A percentile compares a stretch with the other conserved stretches of the same genome.
These are phyloP conservation scores for Apodemia hepburni DNA, from an alignment of 2,888 invertebrate species.

Conservation along the genomic window DNA sequence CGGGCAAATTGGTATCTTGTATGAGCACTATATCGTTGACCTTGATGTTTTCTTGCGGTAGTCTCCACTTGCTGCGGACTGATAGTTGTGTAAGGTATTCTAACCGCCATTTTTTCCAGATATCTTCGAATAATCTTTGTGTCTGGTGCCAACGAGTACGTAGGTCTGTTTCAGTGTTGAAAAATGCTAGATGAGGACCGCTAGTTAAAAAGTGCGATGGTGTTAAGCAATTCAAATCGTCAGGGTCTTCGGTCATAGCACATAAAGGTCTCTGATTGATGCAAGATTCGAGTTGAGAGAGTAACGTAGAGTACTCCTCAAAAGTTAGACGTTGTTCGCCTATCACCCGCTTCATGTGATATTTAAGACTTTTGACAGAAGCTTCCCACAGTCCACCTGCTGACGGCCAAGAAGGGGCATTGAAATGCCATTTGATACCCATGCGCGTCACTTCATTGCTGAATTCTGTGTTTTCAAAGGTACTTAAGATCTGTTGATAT, in stretches of 20 bases:
- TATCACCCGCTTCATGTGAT: conserved; percentile 15
- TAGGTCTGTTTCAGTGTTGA: conserved; percentile 24
- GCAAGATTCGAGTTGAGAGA: conserved; percentile 29
- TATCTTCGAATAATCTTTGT: conserved; percentile 15
- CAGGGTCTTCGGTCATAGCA: conserved; percentile 26
- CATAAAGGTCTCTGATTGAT: conserved; percentile 29
- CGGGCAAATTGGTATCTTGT: too few relatives aligned
- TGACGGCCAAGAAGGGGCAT: conserved; percentile 24
- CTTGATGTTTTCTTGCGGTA: conserved; percentile 18
- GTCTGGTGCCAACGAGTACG: conserved; percentile 25
- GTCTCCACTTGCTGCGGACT: conserved; percentile 22
- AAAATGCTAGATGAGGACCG: conserved; percentile 10
- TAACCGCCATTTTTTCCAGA: conserved; percentile 16
- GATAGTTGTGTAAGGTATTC: conserved; percentile 22
- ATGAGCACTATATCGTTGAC: conserved; percentile 23
- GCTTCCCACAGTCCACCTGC: conserved; percentile 28
- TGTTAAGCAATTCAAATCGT: conserved; percentile 25
- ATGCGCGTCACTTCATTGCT: conserved; percentile 16
- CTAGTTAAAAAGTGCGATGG: conserved; percentile 28
- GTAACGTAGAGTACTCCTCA: conserved; percentile 20
- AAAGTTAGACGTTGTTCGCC: conserved; percentile 17
- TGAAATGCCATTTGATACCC: conserved; percentile 28
- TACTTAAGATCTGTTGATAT: too few relatives aligned
- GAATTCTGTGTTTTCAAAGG: too few relatives aligned
- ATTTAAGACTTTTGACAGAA: conserved; percentile 5